Percentiles rank a stretch among this genome's conserved stretches.
These are phyloP conservation scores for Drosophila kohkoa DNA, from an alignment of 1,140 invertebrate genomes.

Conservation along the genomic window DNA sequence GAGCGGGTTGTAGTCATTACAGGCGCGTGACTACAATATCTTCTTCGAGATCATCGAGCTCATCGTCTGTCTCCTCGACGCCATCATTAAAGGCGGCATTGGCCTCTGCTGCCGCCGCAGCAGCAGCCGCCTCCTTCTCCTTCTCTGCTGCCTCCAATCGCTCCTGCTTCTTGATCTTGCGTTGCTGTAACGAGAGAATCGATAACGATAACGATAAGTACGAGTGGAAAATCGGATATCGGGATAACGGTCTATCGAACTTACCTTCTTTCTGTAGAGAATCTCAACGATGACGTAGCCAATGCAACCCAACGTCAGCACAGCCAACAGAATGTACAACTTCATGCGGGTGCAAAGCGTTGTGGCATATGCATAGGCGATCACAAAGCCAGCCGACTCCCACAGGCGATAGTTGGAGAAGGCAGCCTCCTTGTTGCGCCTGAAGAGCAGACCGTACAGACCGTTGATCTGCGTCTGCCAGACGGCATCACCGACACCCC, in stretches of 20 bases:
- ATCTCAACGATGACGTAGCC: conserved; percentile 94
- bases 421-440: conserved; percentile 96
- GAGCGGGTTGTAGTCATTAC: conserved; percentile 83
- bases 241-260: background rate
- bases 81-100: conserved; percentile 78
- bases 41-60: conserved; percentile 93
- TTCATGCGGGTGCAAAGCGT: conserved; percentile 95
- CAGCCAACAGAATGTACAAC: conserved; percentile 93
- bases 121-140: conserved; percentile 78
- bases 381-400: conserved; percentile 96
- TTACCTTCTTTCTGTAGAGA: conserved; percentile 91
- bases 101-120: conserved; percentile 86
- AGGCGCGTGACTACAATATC: conserved; percentile 94
- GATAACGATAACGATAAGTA: background rate
- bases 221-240: no score
- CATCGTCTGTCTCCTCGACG: conserved; percentile 91
- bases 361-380: conserved; percentile 95
- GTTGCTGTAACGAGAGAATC: conserved; percentile 66
- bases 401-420: conserved; percentile 98
- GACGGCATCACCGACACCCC: conserved; percentile 98
- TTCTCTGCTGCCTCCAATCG: conserved; percentile 86
- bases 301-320: conserved; percentile 91
- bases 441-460: conserved; percentile 96
- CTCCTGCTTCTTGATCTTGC: conserved; percentile 89
- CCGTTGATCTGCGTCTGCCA: conserved; percentile 99